Percentiles rank a stretch among this genome's conserved stretches.
Conservation (phyloP, 2,113 vertebrate genomes). For the Laterallus jamaicensis region DNA sequence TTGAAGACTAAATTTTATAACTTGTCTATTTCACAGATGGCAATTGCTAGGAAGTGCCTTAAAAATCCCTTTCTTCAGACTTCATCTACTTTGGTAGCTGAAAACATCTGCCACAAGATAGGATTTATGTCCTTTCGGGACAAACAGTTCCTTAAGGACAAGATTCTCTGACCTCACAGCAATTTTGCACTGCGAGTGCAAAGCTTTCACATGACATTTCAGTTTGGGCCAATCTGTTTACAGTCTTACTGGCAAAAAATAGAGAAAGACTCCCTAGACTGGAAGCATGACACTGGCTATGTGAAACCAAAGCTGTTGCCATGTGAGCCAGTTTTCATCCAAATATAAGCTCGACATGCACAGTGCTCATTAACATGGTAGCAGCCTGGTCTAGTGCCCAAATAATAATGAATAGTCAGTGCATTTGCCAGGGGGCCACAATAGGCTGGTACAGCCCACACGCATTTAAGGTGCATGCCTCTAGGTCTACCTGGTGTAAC, state of each 20-base stretch:
- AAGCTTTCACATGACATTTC: background rate
- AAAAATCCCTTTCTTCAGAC: background rate
- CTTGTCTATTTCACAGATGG: background rate
- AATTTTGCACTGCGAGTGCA: background rate
- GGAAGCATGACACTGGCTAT: background rate
- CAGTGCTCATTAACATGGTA: background rate
- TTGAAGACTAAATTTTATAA: background rate
- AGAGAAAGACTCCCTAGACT: background rate
- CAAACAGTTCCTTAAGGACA: background rate
- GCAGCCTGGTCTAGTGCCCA: background rate
- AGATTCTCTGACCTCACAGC: background rate
- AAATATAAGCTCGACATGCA: background rate
- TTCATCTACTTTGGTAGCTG: background rate
- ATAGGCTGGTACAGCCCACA: background rate
- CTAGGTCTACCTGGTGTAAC: background rate
- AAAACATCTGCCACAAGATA: background rate
- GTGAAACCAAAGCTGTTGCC: background rate
- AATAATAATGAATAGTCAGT: background rate
- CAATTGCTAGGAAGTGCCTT: background rate
- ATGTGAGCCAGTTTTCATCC: background rate
- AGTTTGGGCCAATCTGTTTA: background rate
- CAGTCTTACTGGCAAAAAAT: background rate
- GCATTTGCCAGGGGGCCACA: background rate
- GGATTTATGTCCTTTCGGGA: background rate
- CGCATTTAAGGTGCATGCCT: accelerated